Base-by-base conservation (phyloP, 1,140 invertebrate species). In the Microplitis demolitor region DNA sequence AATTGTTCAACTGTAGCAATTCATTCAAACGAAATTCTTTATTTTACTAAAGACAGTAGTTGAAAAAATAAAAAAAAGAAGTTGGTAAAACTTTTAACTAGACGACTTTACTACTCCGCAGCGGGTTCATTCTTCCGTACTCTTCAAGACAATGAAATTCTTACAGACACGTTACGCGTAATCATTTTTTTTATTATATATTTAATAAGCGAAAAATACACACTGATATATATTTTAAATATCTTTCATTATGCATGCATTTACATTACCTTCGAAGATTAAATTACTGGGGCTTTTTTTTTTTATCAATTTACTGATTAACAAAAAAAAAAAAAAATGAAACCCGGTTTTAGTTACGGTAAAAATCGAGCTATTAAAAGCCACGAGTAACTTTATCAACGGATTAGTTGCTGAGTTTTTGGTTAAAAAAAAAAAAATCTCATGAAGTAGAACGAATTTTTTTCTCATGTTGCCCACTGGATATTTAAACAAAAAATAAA, bases 121-220 rank as follows among this genome's bases (percentile, higher is more conserved):
- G 14, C 50, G 35, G 45, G 13, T 66, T 66, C 63, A 66, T 66
- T 66, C 39, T 24, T 45, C 37, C 45, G 6, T 66, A 50, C 50
- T 13, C 45, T 16, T 24, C 16, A 45, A 51, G 63, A 66, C 63
- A 66, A 66, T 66, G 63, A 66, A 51, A 66, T 66, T 66, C 16
- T 45, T 66, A 16, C 39, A 45, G 39, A 50, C 35, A 45, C 16
- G 16, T 66, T 39, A 66, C 63, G 14, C 37, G 34, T 16, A 50
- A 31, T 11, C 34, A 45, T 50, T 66, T 66, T 66, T 51, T 50
- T 9, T 50, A 14, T 24, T 11, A 50, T 45, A 5, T 54, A 2
- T 16, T 5, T 14, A 3, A 54, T 8, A n/a, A 54, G 3, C 5
- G 5, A 54, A 54, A 54, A 50, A 50, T 33, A 61, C 61, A 63